These are phyloP conservation scores for Illadopsis cleaveri DNA, from an alignment of 2,113 vertebrate genomes.

Conservation along the genomic window DNA sequence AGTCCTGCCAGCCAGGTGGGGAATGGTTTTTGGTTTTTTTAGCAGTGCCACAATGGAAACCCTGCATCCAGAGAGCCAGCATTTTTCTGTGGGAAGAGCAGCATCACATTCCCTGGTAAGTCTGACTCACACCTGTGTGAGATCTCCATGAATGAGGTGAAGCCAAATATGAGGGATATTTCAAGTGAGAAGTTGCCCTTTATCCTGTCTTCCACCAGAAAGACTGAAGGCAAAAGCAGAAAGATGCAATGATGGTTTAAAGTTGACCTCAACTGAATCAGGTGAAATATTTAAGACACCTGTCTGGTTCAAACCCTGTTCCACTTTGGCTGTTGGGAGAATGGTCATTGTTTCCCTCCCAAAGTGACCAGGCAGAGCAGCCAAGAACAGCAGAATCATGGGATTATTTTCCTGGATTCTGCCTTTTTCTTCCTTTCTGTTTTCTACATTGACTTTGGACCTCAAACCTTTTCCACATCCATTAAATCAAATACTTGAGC, in stretches of 20 bases:
- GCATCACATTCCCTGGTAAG: neutral
- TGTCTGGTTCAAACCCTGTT: neutral
- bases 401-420: neutral
- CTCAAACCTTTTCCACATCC: neutral
- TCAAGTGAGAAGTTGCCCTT: neutral
- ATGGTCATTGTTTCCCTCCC: neutral
- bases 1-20: neutral
- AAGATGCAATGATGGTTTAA: neutral
- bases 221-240: neutral
- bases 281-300: neutral
- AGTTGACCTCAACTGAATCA: neutral
- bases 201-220: neutral
- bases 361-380: neutral
- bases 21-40: neutral
- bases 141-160: neutral
- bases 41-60: neutral
- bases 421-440: neutral
- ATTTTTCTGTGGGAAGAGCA: neutral
- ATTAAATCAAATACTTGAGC: neutral
- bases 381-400: neutral
- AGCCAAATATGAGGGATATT: neutral
- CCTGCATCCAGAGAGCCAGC: fast-evolving
- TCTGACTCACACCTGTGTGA: neutral
- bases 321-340: neutral
- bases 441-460: neutral